phyloP scores from a whole-genome alignment of 2,797 vertebrate genomes.

The Discoglossus pictus region DNA sequence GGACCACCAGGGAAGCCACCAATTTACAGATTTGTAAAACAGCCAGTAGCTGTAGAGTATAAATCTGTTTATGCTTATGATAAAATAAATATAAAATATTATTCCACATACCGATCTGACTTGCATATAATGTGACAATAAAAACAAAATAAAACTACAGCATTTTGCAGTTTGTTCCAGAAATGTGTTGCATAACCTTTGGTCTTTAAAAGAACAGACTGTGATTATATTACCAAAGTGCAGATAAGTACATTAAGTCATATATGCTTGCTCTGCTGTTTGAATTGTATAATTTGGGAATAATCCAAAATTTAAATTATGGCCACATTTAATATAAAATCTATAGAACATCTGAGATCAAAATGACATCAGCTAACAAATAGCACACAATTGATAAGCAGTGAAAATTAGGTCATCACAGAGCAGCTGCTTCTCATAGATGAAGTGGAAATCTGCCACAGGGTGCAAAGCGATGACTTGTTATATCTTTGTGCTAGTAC shows the following conservation, averaged over 20 bases:
- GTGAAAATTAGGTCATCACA: conserved; percentile 80
- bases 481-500: conserved; percentile 65
- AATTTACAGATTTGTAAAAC: too few species aligned
- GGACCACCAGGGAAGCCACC: too few species aligned
- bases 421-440: conserved; percentile 72
- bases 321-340: conserved; percentile 75
- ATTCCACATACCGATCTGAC: too few species aligned
- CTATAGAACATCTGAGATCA: conserved; percentile 72
- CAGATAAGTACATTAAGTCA: conserved; percentile 56
- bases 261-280: conserved; percentile 50
- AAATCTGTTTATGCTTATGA: too few species aligned
- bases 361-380: conserved; percentile 75
- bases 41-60: too few species aligned
- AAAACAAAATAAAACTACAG: too few species aligned
- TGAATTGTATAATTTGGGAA: conserved; percentile 67
- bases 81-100: too few species aligned
- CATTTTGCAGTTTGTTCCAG: too few species aligned
- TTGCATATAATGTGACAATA: too few species aligned
- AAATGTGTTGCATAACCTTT: too few species aligned
- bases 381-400: conserved; percentile 72
- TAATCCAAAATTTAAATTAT: conserved; percentile 74
- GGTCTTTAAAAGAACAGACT: too few species aligned
- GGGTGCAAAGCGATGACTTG: conserved; percentile 73
- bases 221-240: too few species aligned
- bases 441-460: conserved; percentile 70